A percentile compares a stretch with the other conserved stretches of the same genome.
phyloP scores from a whole-genome alignment of 2,113 vertebrate genomes.

The Pelecanoides urinatrix region DNA sequence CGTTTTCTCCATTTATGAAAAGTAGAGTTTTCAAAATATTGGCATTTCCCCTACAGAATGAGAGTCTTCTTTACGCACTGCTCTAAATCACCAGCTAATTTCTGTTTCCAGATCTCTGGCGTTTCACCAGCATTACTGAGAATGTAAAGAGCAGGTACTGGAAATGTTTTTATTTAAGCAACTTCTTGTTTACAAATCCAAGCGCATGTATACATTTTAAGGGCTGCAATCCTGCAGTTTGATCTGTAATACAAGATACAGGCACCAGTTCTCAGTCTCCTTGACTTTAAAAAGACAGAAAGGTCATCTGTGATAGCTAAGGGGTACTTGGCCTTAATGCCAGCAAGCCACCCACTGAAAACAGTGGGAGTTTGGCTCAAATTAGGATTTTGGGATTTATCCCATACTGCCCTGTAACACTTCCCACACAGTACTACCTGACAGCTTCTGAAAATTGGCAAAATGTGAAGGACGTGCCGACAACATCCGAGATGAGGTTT shows the following conservation, averaged over 20 bases:
- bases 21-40: background rate
- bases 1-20: background rate
- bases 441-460: background rate
- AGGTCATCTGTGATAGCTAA: background rate
- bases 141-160: background rate
- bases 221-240: background rate
- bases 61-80: background rate
- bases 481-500: background rate
- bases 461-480: background rate
- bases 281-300: background rate
- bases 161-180: background rate
- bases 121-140: background rate
- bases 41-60: background rate
- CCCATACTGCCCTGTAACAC: background rate
- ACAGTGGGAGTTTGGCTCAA: background rate
- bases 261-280: background rate
- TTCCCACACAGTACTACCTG: constrained; percentile 38
- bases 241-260: background rate
- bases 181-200: background rate
- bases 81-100: background rate
- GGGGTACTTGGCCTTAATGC: background rate
- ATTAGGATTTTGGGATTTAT: constrained; percentile 13
- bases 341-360: constrained; percentile 12
- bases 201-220: background rate
- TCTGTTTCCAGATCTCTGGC: constrained; percentile 8